Evolutionary conservation across 2,113 vertebrate genomes (phyloP).

Genomic region (Alosa alosa): DNA sequence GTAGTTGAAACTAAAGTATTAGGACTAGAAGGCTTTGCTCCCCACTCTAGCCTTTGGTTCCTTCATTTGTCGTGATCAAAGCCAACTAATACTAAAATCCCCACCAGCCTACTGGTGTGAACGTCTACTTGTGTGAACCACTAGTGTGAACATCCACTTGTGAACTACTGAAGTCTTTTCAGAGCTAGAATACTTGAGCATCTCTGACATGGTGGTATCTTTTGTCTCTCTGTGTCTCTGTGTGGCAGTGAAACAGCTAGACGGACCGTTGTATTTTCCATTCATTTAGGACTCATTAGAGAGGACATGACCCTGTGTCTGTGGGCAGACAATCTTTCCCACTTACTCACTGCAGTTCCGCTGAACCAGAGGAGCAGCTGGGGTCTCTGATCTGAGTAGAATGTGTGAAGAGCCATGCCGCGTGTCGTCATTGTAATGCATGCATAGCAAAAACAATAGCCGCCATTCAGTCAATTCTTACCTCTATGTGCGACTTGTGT

Average conservation of each 20-base stretch:
- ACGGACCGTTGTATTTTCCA: not conserved
- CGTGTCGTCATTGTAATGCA: not conserved
- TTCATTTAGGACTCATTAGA: not conserved
- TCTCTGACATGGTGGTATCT: not conserved
- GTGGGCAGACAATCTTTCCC: not conserved
- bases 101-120: not conserved
- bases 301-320: not conserved
- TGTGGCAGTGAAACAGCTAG: not conserved
- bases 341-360: not conserved
- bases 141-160: not conserved
- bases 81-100: not conserved
- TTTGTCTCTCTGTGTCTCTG: not conserved
- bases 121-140: not conserved
- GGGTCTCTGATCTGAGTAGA: not conserved
- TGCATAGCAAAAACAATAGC: not conserved
- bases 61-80: not conserved
- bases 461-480: not conserved
- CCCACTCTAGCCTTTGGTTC: not conserved
- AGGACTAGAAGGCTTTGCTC: constrained; percentile 4
- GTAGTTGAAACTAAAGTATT: not conserved
- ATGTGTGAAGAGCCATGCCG: not conserved
- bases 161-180: no score
- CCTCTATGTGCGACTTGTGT: not conserved
- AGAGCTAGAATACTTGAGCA: not conserved
- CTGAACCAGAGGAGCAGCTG: not conserved